Evolutionary conservation across 2,113 vertebrate species (phyloP), one percentile per base, ranked within the genome.

Genomic region (Proteles cristata): DNA sequence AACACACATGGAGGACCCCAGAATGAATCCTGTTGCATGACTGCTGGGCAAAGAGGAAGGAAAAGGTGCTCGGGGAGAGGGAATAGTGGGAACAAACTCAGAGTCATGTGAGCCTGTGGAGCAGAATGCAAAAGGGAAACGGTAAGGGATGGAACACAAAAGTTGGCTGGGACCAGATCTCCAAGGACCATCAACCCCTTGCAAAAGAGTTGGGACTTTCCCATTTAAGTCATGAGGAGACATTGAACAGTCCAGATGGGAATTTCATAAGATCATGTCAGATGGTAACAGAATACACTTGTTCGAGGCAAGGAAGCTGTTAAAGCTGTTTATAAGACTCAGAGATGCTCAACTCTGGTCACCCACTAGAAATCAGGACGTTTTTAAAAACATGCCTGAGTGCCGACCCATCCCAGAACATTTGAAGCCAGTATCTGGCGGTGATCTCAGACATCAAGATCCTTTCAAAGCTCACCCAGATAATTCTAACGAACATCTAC

Each of bases 341-440:
- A 79, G 15, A 93, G 26, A 91, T 73, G 26, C 21, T 91, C 53
- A 48, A 28, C 15, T 19, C 25, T 88, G 53, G 19, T 4, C 83
- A 91, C 45, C 39, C 23, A 55, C 61, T 76, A 89, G 71, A 82
- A 85, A 88, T 25, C 33, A 50, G 23, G 2, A 43, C 11, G 7
- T 35, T 55, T 66, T 68, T 31, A 1, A 66, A 87, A 94, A 79
- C 21, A 31, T 48, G 11, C 23, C 45, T 50, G 15, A 76, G 23
- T n/a, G 15, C n/a, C 23, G 2, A 53, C 14, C n/a, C 25, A 71
- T 31, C 31, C 17, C 26, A 87, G 33, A 88, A 14, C 28, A 76
- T 61, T 61, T 55, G 83, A 84, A 96, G 26, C 21, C 53, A 93
- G 50, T 92, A 65, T 96, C 83, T 87, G 50, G n/a, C 95, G n/a